Evolutionary conservation across 2,797 vertebrate species (phyloP).

Genomic region (Cynopterus sphinx): DNA sequence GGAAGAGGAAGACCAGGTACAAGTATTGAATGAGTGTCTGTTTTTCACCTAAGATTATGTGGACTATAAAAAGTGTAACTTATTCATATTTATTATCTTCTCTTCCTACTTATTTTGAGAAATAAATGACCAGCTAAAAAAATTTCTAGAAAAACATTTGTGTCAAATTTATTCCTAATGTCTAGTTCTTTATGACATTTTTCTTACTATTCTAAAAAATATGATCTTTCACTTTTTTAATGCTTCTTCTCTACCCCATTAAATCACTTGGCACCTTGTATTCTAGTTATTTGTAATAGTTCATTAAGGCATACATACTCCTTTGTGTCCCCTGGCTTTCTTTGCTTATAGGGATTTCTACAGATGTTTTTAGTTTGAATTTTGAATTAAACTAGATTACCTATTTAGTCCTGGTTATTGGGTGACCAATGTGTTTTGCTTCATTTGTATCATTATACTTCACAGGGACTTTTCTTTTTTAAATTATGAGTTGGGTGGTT

Average conservation of each 20-base stretch:
- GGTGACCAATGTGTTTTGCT: background rate
- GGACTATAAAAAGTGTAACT: background rate
- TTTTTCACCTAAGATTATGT: background rate
- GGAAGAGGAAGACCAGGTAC: background rate
- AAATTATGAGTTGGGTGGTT: background rate
- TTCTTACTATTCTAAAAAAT: background rate
- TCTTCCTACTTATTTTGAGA: constrained; percentile 18
- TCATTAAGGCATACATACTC: background rate
- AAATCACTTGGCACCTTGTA: background rate
- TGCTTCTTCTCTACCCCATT: background rate
- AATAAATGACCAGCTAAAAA: background rate
- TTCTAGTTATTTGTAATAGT: background rate
- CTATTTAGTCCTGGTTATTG: background rate
- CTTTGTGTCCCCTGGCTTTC: background rate
- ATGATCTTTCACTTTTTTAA: background rate
- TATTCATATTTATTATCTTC: background rate
- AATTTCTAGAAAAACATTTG: background rate
- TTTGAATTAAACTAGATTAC: constrained; percentile 44
- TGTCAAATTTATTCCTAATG: background rate
- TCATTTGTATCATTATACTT: constrained; percentile 18
- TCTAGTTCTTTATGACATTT: background rate
- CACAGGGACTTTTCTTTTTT: background rate
- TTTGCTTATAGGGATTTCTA: background rate
- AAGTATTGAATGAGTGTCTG: background rate
- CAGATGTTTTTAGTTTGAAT: background rate